A percentile compares a stretch with the other conserved stretches of the same genome.
Evolutionary conservation across 2,888 invertebrate genomes (phyloP).

Genomic region (Mimas tiliae): DNA sequence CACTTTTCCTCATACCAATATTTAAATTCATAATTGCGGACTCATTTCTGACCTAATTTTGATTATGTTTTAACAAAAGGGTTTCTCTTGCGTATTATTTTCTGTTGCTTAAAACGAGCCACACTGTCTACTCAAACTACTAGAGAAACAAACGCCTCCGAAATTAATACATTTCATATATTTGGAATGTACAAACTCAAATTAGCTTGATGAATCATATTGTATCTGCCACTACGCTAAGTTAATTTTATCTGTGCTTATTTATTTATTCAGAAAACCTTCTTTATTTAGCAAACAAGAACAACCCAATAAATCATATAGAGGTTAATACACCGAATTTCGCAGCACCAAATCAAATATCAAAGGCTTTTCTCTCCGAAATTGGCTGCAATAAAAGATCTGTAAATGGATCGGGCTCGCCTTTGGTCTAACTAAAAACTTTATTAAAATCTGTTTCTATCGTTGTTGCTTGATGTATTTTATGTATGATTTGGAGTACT

Average conservation of each 20-base stretch:
- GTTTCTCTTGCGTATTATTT: too few relatives aligned
- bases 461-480: background rate
- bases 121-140: too few relatives aligned
- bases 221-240: background rate
- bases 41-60: too few relatives aligned
- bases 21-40: too few relatives aligned
- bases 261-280: background rate
- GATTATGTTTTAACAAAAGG: too few relatives aligned
- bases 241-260: background rate
- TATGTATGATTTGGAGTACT: too few relatives aligned
- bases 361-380: conserved; percentile 15
- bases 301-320: background rate
- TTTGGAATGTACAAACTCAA: too few relatives aligned
- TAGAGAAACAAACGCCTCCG: too few relatives aligned
- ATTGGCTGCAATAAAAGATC: conserved; percentile 8
- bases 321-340: conserved; percentile 17
- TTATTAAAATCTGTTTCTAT: background rate
- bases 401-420: background rate
- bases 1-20: too few relatives aligned
- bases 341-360: conserved; percentile 17
- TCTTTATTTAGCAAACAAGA: conserved; percentile 19
- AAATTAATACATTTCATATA: too few relatives aligned
- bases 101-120: too few relatives aligned
- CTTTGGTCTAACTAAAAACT: background rate
- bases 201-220: background rate